These are phyloP conservation scores for Dinocampus coccinellae DNA, from an alignment of 2,888 invertebrate genomes.

Conservation along the genomic window DNA sequence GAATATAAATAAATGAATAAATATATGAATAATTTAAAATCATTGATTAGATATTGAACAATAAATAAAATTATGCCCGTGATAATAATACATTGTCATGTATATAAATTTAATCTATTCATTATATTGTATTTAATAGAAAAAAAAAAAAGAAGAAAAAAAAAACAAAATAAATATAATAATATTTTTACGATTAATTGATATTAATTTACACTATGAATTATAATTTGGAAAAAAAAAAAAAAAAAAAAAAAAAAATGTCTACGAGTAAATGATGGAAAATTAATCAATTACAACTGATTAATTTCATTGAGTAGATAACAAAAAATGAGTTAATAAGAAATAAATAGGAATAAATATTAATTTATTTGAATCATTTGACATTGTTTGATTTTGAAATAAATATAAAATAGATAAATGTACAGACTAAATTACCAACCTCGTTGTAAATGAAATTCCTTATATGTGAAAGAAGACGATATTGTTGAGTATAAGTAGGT, in stretches of 20 bases:
- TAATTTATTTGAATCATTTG: too few relatives aligned
- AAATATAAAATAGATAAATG: background rate
- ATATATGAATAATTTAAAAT: background rate
- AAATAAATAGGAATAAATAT: background rate
- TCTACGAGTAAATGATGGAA: too few relatives aligned
- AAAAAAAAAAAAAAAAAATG: too few relatives aligned
- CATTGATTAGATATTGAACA: background rate
- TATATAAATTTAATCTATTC: background rate
- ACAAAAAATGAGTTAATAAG: background rate
- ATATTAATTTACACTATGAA: too few relatives aligned
- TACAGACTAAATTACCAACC: slow-evolving; percentile 24
- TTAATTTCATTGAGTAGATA: background rate
- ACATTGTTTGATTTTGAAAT: background rate
- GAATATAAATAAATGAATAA: too few relatives aligned
- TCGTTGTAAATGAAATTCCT: slow-evolving; percentile 13
- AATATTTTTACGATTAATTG: too few relatives aligned
- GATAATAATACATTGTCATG: background rate
- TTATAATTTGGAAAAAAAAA: too few relatives aligned
- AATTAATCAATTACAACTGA: background rate
- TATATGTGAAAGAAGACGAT: slow-evolving; percentile 20
- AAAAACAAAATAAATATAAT: too few relatives aligned
- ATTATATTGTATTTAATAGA: too few relatives aligned
- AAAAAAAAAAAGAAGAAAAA: too few relatives aligned
- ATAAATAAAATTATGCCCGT: background rate
- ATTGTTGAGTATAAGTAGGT: slow-evolving; percentile 41